Conservation (phyloP, 2,797 vertebrate species). For the Emydoidea blandingii region DNA sequence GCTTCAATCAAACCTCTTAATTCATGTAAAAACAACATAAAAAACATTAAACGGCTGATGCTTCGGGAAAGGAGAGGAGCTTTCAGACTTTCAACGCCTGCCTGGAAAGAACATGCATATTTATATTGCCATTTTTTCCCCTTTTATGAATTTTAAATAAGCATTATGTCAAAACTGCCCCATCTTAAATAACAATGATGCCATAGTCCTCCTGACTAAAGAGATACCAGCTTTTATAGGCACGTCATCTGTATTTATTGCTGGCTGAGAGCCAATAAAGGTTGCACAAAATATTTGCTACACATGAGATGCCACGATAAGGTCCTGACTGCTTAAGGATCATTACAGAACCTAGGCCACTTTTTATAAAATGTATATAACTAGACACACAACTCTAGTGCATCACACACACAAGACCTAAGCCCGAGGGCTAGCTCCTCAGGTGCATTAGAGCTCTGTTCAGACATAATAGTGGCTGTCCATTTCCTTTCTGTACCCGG, state of each 20-base stretch:
- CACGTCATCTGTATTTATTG: constrained; percentile 47
- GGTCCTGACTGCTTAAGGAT: constrained; percentile 27
- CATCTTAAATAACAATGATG: constrained; percentile 57
- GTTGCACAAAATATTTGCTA: background rate
- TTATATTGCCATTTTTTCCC: constrained; percentile 42
- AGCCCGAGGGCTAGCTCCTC: background rate
- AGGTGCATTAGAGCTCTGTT: background rate
- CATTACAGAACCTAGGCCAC: constrained; percentile 42
- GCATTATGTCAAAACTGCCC: constrained; percentile 51
- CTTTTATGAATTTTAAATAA: constrained; percentile 66
- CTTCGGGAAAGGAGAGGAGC: constrained; percentile 45
- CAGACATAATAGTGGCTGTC: background rate
- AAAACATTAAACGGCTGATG: constrained; percentile 69
- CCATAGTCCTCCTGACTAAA: constrained; percentile 20
- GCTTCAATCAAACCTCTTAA: constrained; percentile 73
- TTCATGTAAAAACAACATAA: constrained; percentile 76
- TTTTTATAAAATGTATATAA: constrained; percentile 24
- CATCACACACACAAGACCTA: constrained; percentile 51
- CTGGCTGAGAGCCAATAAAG: constrained; percentile 15
- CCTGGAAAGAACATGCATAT: constrained; percentile 48
- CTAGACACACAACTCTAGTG: constrained; percentile 46
- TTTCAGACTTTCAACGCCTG: constrained; percentile 35
- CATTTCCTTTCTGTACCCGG: constrained; percentile 18
- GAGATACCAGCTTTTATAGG: constrained; percentile 40
- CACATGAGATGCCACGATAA: constrained; percentile 31